These are phyloP conservation scores for Malurus leucopterus DNA, from an alignment of 2,797 vertebrate species.

Conservation along the genomic window DNA sequence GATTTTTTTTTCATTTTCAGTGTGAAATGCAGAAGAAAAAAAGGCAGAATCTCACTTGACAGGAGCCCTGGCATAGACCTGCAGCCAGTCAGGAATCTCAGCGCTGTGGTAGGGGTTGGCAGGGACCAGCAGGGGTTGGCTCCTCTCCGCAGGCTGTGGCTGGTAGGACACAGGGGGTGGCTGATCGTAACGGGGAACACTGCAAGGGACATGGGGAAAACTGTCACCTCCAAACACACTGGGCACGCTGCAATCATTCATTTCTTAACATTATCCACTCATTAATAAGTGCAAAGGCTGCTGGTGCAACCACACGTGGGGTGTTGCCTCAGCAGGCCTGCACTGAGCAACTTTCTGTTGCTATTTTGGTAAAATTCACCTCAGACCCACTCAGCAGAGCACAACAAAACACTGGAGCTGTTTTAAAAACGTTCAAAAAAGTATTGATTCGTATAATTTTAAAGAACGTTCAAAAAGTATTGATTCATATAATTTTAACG, in stretches of 20 bases:
- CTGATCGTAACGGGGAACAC: slow-evolving; percentile 95
- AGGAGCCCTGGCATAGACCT: slow-evolving; percentile 95
- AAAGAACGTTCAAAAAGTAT: too few species aligned
- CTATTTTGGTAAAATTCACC: background rate
- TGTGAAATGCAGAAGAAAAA: background rate
- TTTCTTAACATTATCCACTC: fast-evolving
- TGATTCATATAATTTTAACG: background rate
- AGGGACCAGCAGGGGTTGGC: slow-evolving; percentile 89
- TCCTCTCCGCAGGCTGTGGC: slow-evolving; percentile 85
- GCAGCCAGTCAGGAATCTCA: slow-evolving; percentile 97
- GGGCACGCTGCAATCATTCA: fast-evolving
- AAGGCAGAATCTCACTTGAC: slow-evolving; percentile 85
- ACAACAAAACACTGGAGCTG: background rate
- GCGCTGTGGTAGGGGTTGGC: slow-evolving; percentile 97
- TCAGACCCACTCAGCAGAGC: too few species aligned
- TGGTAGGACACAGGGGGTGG: slow-evolving; percentile 92
- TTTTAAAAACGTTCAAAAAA: background rate
- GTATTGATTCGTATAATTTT: background rate
- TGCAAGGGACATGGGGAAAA: slow-evolving; percentile 24
- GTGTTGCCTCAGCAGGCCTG: background rate
- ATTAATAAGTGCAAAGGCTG: fast-evolving
- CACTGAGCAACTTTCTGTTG: background rate
- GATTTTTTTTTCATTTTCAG: fast-evolving
- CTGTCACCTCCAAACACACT: fast-evolving
- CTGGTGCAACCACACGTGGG: fast-evolving